phyloP scores from a whole-genome alignment of 1,140 invertebrate species.

The Hormaphis cornu region DNA sequence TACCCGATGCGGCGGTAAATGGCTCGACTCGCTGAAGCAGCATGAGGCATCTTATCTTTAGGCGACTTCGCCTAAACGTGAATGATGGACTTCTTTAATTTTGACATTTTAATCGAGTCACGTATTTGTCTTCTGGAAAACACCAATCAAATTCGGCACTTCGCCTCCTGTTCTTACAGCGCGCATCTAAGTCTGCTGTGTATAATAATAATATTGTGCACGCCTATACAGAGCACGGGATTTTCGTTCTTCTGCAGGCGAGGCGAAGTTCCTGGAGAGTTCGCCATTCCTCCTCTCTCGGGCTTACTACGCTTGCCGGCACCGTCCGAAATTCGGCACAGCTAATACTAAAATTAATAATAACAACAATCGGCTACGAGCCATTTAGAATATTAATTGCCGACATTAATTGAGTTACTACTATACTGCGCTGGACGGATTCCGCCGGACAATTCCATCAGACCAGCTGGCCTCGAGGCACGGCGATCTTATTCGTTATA shows the following conservation, averaged over 20 bases:
- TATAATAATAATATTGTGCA: neutral
- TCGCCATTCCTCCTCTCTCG: neutral
- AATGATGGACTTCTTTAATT: slow-evolving; percentile 31
- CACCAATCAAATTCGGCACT: slow-evolving; percentile 26
- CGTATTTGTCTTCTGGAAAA: slow-evolving; percentile 30
- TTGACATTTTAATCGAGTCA: slow-evolving; percentile 30
- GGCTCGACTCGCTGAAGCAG: neutral
- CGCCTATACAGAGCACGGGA: too few relatives aligned
- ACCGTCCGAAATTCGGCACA: neutral
- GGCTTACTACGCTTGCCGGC: neutral
- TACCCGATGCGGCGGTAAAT: slow-evolving; percentile 6
- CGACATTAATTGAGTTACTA: slow-evolving; percentile 13
- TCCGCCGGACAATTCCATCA: slow-evolving; percentile 4
- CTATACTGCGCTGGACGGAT: neutral
- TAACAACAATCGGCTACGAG: slow-evolving; percentile 17
- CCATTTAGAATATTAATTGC: slow-evolving; percentile 30
- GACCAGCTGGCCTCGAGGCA: too few relatives aligned
- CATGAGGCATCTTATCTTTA: neutral
- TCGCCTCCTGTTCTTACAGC: neutral
- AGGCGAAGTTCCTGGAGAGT: neutral
- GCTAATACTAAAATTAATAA: slow-evolving; percentile 30
- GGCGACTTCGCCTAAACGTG: slow-evolving; percentile 1
- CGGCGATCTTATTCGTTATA: neutral
- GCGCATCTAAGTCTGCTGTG: neutral
- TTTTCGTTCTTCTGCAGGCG: slow-evolving; percentile 25